A percentile compares a stretch with the other conserved stretches of the same genome.
These are phyloP conservation scores for Eueremaeus valkanovi DNA, from an alignment of 2,888 invertebrate genomes.

Conservation along the genomic window DNA sequence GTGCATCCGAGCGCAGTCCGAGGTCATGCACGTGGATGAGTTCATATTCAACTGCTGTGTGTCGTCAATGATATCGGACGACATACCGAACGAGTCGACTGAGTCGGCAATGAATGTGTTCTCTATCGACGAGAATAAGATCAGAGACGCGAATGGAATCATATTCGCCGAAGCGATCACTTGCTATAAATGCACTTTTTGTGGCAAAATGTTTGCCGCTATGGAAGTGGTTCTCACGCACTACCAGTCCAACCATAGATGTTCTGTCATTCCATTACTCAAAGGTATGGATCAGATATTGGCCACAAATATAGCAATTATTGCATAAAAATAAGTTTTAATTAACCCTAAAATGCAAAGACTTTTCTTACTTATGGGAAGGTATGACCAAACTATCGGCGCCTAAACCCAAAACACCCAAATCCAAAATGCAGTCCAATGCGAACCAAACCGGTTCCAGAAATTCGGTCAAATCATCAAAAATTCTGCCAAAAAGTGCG, in stretches of 20 bases:
- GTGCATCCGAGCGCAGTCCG: not conserved
- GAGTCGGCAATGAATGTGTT: constrained; percentile 29
- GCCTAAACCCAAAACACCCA: not conserved
- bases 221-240: constrained; percentile 33
- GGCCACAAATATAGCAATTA: not conserved
- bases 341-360: too few species aligned
- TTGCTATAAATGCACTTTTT: constrained; percentile 35
- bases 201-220: constrained; percentile 33
- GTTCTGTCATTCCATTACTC: constrained; percentile 28
- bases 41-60: constrained; percentile 29
- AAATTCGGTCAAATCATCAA: not conserved
- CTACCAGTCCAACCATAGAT: constrained; percentile 25
- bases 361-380: too few species aligned
- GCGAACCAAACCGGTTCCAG: not conserved
- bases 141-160: constrained; percentile 24
- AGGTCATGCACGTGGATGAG: constrained; percentile 28
- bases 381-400: not conserved
- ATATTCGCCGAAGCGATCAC: constrained; percentile 34
- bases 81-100: not conserved
- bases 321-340: too few species aligned
- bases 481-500: not conserved
- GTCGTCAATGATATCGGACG: constrained; percentile 24
- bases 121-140: constrained; percentile 18
- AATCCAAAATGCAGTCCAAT: not conserved
- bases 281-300: not conserved